phyloP scores from a whole-genome alignment of 2,113 vertebrate species.

The Empidonax traillii region DNA sequence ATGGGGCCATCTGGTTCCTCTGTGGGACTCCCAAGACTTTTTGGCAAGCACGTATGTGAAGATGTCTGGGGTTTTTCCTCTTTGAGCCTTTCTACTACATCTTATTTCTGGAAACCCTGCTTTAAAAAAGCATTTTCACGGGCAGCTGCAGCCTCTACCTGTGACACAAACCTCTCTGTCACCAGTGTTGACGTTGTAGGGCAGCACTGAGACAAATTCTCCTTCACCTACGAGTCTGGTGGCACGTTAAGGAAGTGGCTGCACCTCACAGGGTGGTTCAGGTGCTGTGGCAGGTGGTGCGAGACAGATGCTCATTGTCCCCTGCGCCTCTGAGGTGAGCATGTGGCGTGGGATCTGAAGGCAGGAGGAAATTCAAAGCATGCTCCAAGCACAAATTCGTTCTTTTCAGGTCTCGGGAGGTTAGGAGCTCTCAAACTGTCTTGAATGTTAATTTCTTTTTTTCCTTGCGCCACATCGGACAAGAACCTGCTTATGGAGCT shows the following conservation, averaged over 20 bases:
- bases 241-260: not conserved
- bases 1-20: constrained; percentile 51
- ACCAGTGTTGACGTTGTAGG: not conserved
- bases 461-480: not conserved
- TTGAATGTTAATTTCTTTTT: not conserved
- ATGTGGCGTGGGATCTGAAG: not conserved
- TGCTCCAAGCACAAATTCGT: not conserved
- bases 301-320: constrained; percentile 16
- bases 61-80: constrained; percentile 16
- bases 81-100: not conserved
- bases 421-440: not conserved
- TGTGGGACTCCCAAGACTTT: constrained; percentile 27
- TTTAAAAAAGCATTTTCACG: not conserved
- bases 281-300: not conserved
- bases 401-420: not conserved
- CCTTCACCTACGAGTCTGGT: not conserved
- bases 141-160: not conserved
- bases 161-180: not conserved
- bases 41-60: not conserved
- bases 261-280: not conserved
- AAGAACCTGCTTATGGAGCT: not conserved
- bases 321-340: not conserved
- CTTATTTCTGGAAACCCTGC: not conserved
- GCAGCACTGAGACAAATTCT: not conserved
- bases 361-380: not conserved